Conservation (phyloP, 2,797 vertebrate genomes). For the Anguilla marmorata region DNA sequence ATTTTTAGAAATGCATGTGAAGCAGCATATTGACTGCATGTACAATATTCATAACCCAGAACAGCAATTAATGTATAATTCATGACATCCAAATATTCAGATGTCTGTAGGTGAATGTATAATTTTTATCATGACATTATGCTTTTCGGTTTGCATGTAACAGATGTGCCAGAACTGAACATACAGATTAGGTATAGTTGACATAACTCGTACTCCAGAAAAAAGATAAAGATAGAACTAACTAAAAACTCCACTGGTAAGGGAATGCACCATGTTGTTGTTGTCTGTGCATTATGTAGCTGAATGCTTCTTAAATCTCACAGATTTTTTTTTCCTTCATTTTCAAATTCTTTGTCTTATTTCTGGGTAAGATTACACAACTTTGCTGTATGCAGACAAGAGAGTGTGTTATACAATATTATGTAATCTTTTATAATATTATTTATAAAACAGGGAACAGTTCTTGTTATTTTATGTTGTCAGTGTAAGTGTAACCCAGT, state of each 20-base stretch:
- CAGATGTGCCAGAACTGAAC: background rate
- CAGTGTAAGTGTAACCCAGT: background rate
- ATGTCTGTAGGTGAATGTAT: background rate
- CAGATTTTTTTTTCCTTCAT: background rate
- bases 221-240: background rate
- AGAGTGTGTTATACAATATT: too few relatives aligned
- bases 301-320: background rate
- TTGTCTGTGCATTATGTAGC: background rate
- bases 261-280: background rate
- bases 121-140: background rate
- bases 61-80: constrained; percentile 22
- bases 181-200: background rate
- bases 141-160: background rate
- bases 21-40: background rate
- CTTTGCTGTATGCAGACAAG: too few relatives aligned
- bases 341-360: too few relatives aligned
- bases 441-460: background rate
- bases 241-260: background rate
- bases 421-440: too few relatives aligned
- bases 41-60: background rate
- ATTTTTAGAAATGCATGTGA: background rate
- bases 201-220: background rate
- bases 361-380: too few relatives aligned
- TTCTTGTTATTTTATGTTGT: background rate
- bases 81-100: background rate